A percentile compares a stretch with the other conserved stretches of the same genome.
These are phyloP conservation scores for Antechinus stuartii DNA, from an alignment of 2,113 vertebrate genomes.

Conservation along the genomic window DNA sequence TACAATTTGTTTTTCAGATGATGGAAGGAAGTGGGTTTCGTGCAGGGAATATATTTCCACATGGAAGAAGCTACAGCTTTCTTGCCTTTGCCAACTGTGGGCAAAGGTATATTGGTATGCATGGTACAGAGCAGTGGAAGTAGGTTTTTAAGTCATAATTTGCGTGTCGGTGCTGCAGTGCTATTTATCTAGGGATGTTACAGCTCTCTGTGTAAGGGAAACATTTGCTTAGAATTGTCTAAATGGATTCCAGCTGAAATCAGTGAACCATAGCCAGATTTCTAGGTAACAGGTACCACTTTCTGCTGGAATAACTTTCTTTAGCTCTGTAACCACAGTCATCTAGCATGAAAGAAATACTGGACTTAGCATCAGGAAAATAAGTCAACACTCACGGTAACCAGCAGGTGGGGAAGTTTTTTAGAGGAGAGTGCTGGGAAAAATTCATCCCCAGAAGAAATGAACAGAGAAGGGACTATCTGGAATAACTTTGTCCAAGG, in stretches of 20 bases:
- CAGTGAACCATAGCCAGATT: constrained; percentile 16
- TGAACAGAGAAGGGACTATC: neutral
- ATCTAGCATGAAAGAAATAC: neutral
- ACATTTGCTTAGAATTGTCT: constrained; percentile 18
- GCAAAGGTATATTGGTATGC: constrained; percentile 33
- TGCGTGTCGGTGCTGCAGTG: constrained; percentile 56
- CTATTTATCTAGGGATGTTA: constrained; percentile 48
- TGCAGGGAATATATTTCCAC: neutral
- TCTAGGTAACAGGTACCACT: constrained; percentile 3
- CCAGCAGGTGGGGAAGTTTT: neutral
- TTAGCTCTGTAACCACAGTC: neutral
- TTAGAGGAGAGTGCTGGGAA: neutral
- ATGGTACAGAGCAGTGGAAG: neutral
- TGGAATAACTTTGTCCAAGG: neutral
- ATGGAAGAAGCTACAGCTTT: neutral
- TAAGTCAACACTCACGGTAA: neutral
- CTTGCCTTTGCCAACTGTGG: constrained; percentile 3
- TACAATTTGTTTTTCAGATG: constrained; percentile 25
- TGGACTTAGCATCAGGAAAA: neutral
- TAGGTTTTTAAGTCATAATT: constrained; percentile 45
- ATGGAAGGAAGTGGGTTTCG: constrained; percentile 25
- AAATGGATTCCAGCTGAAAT: constrained; percentile 38
- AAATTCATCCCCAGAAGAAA: neutral
- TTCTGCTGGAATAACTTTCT: neutral
- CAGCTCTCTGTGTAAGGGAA: constrained; percentile 29